These are phyloP conservation scores for Brachionus koreanus DNA, from an alignment of 1,140 invertebrate species.

Conservation along the genomic window DNA sequence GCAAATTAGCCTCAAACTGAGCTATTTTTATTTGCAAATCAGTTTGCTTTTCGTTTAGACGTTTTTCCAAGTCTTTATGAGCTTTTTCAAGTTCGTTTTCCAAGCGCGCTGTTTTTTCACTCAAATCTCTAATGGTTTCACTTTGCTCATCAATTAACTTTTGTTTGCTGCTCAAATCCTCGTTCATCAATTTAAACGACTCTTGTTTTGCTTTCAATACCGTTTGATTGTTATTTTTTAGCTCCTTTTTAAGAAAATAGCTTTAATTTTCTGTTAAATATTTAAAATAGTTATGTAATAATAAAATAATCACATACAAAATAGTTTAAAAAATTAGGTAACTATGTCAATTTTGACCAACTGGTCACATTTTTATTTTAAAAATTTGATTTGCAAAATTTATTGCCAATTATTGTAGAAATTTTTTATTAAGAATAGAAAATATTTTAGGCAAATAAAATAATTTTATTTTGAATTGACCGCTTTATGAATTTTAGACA, in stretches of 20 bases:
- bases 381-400: too few relatives aligned
- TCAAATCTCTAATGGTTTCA: neutral
- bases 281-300: too few relatives aligned
- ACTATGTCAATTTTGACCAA: too few relatives aligned
- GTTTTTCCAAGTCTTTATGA: neutral
- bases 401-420: too few relatives aligned
- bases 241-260: neutral
- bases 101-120: neutral
- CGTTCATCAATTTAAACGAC: neutral
- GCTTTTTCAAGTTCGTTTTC: neutral
- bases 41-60: neutral
- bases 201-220: conserved; percentile 26
- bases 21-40: conserved; percentile 22
- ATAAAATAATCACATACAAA: too few relatives aligned
- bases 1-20: conserved; percentile 19
- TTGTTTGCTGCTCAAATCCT: neutral
- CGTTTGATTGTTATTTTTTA: neutral
- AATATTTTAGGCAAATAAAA: too few relatives aligned
- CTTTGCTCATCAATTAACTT: conserved; percentile 10
- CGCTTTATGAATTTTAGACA: too few relatives aligned
- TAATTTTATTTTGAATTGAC: too few relatives aligned
- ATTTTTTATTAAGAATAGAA: too few relatives aligned
- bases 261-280: neutral
- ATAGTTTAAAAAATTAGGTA: too few relatives aligned
- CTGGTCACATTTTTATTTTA: too few relatives aligned